Evolutionary conservation across 2,888 invertebrate genomes (phyloP).

Genomic region (Limnephilus auricula): DNA sequence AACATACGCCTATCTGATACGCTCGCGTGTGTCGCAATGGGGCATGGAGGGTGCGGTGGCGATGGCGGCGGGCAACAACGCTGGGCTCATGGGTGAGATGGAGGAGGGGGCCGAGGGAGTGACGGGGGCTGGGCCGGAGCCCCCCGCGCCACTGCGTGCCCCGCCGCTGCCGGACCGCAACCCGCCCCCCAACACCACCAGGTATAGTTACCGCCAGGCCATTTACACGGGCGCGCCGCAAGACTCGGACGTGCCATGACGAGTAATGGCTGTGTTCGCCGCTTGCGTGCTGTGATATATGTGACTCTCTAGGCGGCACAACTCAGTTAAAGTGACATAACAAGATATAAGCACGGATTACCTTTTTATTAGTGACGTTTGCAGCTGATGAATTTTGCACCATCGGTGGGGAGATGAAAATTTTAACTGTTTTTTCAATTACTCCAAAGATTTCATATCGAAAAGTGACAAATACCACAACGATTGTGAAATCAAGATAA

Average conservation of each 20-base stretch:
- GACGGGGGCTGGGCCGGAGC: constrained; percentile 65
- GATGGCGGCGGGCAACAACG: constrained; percentile 68
- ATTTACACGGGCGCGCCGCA: constrained; percentile 81
- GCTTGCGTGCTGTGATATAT: constrained; percentile 85
- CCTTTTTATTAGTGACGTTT: background rate
- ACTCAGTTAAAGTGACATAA: background rate
- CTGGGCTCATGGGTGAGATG: constrained; percentile 67
- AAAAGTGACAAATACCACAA: no score
- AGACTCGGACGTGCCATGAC: constrained; percentile 82
- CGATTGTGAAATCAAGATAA: no score
- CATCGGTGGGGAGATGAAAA: no score
- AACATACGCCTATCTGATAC: constrained; percentile 87
- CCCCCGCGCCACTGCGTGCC: constrained; percentile 67
- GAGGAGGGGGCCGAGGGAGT: constrained; percentile 67
- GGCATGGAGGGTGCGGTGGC: constrained; percentile 77
- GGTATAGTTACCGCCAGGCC: constrained; percentile 84
- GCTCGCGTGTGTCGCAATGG: constrained; percentile 81
- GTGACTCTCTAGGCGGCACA: constrained; percentile 18
- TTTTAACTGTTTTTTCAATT: no score
- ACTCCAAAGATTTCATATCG: no score
- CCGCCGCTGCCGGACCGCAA: constrained; percentile 79
- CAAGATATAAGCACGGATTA: background rate
- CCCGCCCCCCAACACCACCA: constrained; percentile 72
- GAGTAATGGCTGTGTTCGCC: constrained; percentile 89
- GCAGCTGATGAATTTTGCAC: no score